Conservation (phyloP, 2,888 invertebrate genomes). For the Tribolium freemani region DNA sequence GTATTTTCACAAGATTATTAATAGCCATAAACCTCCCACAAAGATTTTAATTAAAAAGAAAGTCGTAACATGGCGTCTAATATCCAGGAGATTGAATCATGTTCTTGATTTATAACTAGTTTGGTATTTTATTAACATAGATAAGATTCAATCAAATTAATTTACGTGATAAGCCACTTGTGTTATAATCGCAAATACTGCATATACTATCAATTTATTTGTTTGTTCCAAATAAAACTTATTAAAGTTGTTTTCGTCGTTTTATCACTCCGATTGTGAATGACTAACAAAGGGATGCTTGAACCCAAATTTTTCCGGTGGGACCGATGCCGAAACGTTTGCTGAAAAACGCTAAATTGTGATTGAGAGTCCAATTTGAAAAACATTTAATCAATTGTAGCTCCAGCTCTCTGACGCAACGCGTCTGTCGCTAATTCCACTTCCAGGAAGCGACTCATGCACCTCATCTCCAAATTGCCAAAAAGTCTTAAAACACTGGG, state of each 20-base stretch:
- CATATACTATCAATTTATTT: not conserved
- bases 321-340: not conserved
- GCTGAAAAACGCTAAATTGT: no score
- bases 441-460: not conserved
- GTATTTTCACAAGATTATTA: constrained; percentile 8
- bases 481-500: constrained; percentile 20
- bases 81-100: not conserved
- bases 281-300: not conserved
- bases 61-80: constrained; percentile 5
- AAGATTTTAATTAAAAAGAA: constrained; percentile 13
- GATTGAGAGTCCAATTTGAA: no score
- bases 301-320: not conserved
- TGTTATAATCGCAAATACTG: not conserved
- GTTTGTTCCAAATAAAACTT: not conserved
- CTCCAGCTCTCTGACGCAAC: not conserved
- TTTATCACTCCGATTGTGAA: not conserved
- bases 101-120: not conserved
- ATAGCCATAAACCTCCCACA: constrained; percentile 26
- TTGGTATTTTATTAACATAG: not conserved
- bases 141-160: constrained; percentile 8
- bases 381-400: no score
- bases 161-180: not conserved
- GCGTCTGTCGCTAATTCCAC: not conserved
- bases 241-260: not conserved
- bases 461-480: not conserved